These are phyloP conservation scores for Microctonus brassicae DNA, from an alignment of 2,888 invertebrate genomes.

Conservation along the genomic window DNA sequence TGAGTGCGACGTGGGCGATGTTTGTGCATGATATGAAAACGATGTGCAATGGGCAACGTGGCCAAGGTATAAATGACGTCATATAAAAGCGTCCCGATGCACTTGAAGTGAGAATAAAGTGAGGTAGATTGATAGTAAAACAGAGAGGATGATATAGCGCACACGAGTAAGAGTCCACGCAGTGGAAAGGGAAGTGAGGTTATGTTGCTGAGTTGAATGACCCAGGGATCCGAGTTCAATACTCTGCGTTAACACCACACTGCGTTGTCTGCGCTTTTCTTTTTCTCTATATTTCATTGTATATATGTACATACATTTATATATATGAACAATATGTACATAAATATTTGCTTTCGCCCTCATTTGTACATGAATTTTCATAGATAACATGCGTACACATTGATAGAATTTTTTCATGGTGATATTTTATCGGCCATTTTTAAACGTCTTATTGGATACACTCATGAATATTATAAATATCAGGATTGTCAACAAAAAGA, in stretches of 20 bases:
- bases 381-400: too few relatives aligned
- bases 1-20: conserved; percentile 49
- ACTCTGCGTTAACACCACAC: conserved; percentile 53
- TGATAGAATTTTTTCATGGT: not conserved
- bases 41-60: conserved; percentile 39
- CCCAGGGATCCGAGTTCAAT: conserved; percentile 66
- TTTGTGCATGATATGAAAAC: conserved; percentile 38
- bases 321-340: not conserved
- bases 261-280: conserved; percentile 32
- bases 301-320: not conserved
- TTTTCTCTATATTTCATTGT: not conserved
- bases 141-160: not conserved
- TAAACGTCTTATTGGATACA: not conserved
- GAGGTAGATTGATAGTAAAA: conserved; percentile 33
- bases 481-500: too few relatives aligned
- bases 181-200: conserved; percentile 3
- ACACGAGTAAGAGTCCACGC: not conserved
- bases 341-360: conserved; percentile 27
- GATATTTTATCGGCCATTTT: not conserved
- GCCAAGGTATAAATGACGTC: conserved; percentile 42
- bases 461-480: not conserved
- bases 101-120: conserved; percentile 45
- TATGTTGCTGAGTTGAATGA: conserved; percentile 61
- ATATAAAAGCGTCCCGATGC: conserved; percentile 9
- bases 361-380: not conserved